Base-by-base conservation (phyloP, 2,888 invertebrate species). In the Brachypterus glaber region DNA sequence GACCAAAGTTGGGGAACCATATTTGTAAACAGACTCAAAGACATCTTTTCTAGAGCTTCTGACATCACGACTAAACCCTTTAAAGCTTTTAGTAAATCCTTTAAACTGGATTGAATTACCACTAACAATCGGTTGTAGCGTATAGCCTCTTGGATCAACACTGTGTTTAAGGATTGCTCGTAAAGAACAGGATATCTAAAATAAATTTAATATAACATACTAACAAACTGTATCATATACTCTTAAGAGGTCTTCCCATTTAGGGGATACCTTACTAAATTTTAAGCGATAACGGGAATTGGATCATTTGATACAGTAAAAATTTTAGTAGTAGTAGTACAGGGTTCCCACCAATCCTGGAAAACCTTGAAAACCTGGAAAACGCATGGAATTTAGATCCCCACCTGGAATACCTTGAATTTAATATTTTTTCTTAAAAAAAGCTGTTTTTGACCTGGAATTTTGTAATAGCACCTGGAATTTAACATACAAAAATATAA, bases 151-250 rank as follows among this genome's bases (percentile, higher is more conserved):
- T 92, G 91, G 4, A 81, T 73, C 8, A 92, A 68, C 8, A 92
- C 91, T 0, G 90, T 90, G 62, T 91, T 91, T 64, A 92, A 72
- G 0, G 89, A 90, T 66, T 91, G 89, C 55, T 84, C 82, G 60
- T 91, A 90, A 29, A 77, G 68, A 0, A 91, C 86, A 0, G 90
- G 89, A 62, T 86, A 90, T 42, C 82, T 83, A 36, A 29, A 45
- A 48, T 15, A 16, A 33, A 32, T n/a, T n/a, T n/a, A n/a, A n/a
- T n/a, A n/a, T n/a, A n/a, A n/a, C n/a, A n/a, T n/a, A n/a, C n/a
- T n/a, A n/a, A n/a, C n/a, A n/a, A n/a, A n/a, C n/a, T n/a, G n/a
- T n/a, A n/a, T n/a, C n/a, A n/a, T n/a, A n/a, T n/a, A n/a, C n/a
- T n/a, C n/a, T n/a, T n/a, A n/a, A n/a, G n/a, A n/a, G n/a, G n/a